phyloP scores from a whole-genome alignment of 2,888 invertebrate species.

The Drosophila yooni region DNA sequence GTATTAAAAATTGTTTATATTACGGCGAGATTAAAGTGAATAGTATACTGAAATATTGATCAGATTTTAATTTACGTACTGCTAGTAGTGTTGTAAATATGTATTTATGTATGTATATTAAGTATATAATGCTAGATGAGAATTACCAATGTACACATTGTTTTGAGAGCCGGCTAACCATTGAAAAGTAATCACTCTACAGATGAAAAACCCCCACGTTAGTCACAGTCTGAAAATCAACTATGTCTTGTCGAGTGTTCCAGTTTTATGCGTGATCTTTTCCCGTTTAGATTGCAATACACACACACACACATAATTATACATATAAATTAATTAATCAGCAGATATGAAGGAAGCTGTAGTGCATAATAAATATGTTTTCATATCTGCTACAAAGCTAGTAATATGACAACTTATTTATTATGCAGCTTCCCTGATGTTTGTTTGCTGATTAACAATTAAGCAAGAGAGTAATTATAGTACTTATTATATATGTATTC shows the following conservation, averaged over 20 bases:
- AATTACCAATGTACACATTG: conserved; percentile 50
- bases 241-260: conserved; percentile 1
- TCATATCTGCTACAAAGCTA: neutral
- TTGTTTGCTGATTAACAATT: conserved; percentile 31
- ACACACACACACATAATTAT: neutral
- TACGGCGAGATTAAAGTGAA: conserved; percentile 10
- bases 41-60: conserved; percentile 17
- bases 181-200: conserved; percentile 31
- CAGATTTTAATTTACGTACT: conserved; percentile 21
- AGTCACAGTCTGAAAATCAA: conserved; percentile 47
- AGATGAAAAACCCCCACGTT: conserved; percentile 51
- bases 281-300: neutral
- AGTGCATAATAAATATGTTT: conserved; percentile 21
- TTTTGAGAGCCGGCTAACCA: conserved; percentile 2
- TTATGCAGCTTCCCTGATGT: conserved; percentile 29
- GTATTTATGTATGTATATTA: neutral
- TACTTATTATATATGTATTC: neutral
- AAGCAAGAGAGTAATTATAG: conserved; percentile 19
- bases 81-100: conserved; percentile 6
- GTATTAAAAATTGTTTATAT: conserved; percentile 15
- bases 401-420: conserved; percentile 16
- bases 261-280: conserved; percentile 24
- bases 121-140: conserved; percentile 27
- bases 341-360: conserved; percentile 26
- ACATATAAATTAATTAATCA: conserved; percentile 35